Evolutionary conservation across 2,797 vertebrate species (phyloP).

Genomic region (Tarsius wallacei): DNA sequence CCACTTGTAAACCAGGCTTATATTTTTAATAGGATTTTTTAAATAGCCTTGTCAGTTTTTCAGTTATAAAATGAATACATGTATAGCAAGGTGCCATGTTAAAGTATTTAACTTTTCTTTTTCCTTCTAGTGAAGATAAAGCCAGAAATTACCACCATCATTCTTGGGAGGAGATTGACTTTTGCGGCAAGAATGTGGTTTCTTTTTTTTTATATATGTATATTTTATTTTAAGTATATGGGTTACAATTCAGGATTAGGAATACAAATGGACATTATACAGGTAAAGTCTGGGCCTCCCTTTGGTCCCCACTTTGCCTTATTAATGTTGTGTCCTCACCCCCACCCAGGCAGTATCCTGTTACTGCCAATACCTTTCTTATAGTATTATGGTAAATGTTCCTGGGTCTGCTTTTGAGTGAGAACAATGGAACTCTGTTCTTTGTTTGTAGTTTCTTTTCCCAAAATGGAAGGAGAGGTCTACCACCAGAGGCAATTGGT

Average conservation of each 20-base stretch:
- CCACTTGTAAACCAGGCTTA: not conserved
- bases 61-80: conserved; percentile 3
- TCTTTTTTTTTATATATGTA: not conserved
- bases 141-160: not conserved
- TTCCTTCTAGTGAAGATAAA: not conserved
- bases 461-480: not conserved
- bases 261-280: no score
- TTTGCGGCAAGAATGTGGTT: not conserved
- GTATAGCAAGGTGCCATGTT: not conserved
- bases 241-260: no score
- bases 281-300: no score
- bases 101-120: not conserved
- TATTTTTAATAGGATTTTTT: not conserved
- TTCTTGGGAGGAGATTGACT: not conserved
- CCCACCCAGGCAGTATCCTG: no score
- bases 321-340: no score
- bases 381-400: no score
- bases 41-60: not conserved
- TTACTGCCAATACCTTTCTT: no score
- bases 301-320: no score
- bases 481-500: not conserved
- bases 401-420: no score
- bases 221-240: no score
- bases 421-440: no score
- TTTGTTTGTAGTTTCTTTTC: not conserved